A percentile compares a stretch with the other conserved stretches of the same genome.
Conservation (phyloP, 1,140 invertebrate genomes). For the Archivesica marissinica region DNA sequence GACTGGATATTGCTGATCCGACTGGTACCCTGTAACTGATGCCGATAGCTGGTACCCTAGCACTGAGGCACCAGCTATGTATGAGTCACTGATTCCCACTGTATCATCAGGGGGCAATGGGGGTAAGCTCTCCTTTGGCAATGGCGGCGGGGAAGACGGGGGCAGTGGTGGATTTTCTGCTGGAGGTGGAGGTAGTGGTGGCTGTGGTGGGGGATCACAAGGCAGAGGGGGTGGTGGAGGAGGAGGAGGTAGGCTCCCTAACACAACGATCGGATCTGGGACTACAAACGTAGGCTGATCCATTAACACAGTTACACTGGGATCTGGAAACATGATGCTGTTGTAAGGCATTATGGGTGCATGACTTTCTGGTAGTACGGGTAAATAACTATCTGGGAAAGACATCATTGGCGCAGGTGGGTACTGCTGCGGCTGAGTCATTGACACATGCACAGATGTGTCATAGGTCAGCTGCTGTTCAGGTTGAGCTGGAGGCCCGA, state of each 20-base stretch:
- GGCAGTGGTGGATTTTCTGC: constrained; percentile 24
- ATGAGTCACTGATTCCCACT: neutral
- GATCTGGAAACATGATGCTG: neutral
- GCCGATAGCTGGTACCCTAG: too few species aligned
- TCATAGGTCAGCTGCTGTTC: neutral
- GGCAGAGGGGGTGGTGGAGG: constrained; percentile 47
- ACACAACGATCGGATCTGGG: neutral
- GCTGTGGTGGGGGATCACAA: constrained; percentile 28
- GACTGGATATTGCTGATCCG: neutral
- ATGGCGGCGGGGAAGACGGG: constrained; percentile 22
- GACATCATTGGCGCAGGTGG: neutral
- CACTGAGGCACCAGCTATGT: too few species aligned
- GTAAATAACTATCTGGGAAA: constrained; percentile 11
- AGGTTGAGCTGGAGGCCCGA: neutral
- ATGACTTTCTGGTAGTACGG: too few species aligned
- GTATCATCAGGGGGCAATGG: neutral
- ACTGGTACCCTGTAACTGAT: neutral
- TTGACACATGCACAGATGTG: neutral
- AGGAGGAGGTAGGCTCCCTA: neutral
- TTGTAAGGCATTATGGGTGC: constrained; percentile 9
- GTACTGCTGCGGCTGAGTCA: neutral
- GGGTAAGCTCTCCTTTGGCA: neutral
- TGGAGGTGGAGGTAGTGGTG: constrained; percentile 28
- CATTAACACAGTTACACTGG: neutral
- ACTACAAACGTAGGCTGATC: neutral